A percentile compares a stretch with the other conserved stretches of the same genome.
Evolutionary conservation across 2,113 vertebrate genomes (phyloP).

Genomic region (Tetrax tetrax): DNA sequence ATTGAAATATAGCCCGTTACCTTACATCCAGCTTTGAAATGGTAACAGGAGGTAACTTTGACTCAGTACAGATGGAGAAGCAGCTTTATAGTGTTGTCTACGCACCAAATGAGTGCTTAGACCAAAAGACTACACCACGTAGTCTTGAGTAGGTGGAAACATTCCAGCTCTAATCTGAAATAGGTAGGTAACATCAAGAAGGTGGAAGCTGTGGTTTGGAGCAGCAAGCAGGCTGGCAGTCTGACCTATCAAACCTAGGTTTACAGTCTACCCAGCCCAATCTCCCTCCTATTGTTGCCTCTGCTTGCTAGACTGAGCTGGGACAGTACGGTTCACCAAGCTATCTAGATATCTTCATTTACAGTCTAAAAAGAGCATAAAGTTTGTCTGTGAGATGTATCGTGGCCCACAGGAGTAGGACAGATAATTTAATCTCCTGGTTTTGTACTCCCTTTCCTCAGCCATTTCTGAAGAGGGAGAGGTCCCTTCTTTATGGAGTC

Average conservation of each 20-base stretch:
- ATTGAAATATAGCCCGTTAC: not conserved
- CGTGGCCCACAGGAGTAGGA: not conserved
- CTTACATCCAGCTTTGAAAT: not conserved
- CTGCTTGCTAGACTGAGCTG: not conserved
- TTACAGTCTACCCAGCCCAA: not conserved
- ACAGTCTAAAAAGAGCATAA: not conserved
- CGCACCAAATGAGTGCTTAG: not conserved
- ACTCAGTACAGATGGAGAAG: not conserved
- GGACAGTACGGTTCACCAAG: not conserved
- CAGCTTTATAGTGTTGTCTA: not conserved
- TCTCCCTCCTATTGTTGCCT: not conserved
- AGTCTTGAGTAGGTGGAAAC: not conserved
- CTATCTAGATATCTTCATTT: not conserved
- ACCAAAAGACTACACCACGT: too few relatives aligned
- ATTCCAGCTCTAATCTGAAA: not conserved
- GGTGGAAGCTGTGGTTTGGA: not conserved
- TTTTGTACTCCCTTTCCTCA: not conserved
- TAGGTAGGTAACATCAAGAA: not conserved
- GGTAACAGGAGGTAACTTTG: not conserved
- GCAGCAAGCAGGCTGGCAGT: accelerated
- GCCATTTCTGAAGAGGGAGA: not conserved
- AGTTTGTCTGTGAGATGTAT: not conserved
- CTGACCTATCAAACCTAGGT: not conserved
- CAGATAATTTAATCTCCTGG: not conserved
- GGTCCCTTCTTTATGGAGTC: not conserved